phyloP scores from a whole-genome alignment of 2,797 vertebrate genomes.

The Heteromormyrus szaboi region DNA sequence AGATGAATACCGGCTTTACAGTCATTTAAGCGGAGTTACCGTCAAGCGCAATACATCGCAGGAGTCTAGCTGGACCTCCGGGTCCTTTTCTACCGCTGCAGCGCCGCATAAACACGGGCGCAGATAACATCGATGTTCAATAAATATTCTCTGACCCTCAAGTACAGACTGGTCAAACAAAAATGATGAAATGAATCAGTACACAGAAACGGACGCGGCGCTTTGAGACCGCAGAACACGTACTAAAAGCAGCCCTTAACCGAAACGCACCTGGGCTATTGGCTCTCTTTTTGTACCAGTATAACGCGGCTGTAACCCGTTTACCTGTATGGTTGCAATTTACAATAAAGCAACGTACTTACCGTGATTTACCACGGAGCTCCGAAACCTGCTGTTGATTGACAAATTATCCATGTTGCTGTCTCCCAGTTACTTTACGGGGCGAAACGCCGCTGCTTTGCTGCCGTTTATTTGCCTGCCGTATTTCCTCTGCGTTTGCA shows the following conservation, averaged over 20 bases:
- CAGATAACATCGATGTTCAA: neutral
- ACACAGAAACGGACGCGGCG: neutral
- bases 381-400: conserved; percentile 58
- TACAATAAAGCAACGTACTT: conserved; percentile 39
- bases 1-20: neutral
- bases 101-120: neutral
- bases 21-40: neutral
- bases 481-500: conserved; percentile 22
- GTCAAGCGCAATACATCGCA: neutral
- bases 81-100: neutral
- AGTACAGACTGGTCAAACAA: neutral
- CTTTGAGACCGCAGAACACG: neutral
- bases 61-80: neutral
- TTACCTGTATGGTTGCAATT: neutral
- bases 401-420: conserved; percentile 60
- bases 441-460: neutral
- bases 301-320: neutral
- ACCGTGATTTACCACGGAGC: conserved; percentile 64
- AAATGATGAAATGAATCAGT: neutral
- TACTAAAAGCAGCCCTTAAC: neutral
- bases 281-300: neutral
- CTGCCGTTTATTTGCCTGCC: neutral
- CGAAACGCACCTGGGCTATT: neutral
- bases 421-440: conserved; percentile 33
- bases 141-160: neutral